Conservation (phyloP, 2,113 vertebrate species). For the Onychostoma macrolepis region DNA sequence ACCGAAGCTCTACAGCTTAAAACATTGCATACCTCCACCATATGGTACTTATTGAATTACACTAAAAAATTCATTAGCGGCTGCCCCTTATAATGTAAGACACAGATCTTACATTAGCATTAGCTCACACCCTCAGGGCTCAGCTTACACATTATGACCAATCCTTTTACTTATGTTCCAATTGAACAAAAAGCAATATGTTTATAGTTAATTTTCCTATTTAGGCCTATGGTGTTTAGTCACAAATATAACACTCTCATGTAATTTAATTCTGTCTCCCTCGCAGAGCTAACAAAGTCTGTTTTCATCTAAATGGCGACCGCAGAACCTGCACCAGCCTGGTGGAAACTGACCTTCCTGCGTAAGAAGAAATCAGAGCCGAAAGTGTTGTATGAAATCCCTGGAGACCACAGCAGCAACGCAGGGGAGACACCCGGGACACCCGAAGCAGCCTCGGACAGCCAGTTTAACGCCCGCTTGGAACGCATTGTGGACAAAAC, state of each 20-base stretch:
- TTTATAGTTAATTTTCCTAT: not conserved
- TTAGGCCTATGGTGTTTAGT: not conserved
- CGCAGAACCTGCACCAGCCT: constrained; percentile 75
- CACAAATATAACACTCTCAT: not conserved
- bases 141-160: constrained; percentile 38
- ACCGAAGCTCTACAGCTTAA: constrained; percentile 43
- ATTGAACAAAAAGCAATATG: not conserved
- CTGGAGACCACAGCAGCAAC: constrained; percentile 69
- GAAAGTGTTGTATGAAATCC: constrained; percentile 83
- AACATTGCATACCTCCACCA: constrained; percentile 52
- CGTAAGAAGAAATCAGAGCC: constrained; percentile 84
- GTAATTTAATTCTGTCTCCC: constrained; percentile 1
- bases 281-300: constrained; percentile 4
- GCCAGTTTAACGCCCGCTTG: constrained; percentile 77
- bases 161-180: not conserved
- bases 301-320: constrained; percentile 64
- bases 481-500: constrained; percentile 90
- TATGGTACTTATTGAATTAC: constrained; percentile 64
- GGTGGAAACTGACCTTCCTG: constrained; percentile 93
- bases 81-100: constrained; percentile 32
- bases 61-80: constrained; percentile 68
- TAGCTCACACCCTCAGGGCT: constrained; percentile 24
- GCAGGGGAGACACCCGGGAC: constrained; percentile 45
- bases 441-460: constrained; percentile 17
- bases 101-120: constrained; percentile 34